phyloP scores from a whole-genome alignment of 1,140 invertebrate genomes.

The Ceratitis capitata region DNA sequence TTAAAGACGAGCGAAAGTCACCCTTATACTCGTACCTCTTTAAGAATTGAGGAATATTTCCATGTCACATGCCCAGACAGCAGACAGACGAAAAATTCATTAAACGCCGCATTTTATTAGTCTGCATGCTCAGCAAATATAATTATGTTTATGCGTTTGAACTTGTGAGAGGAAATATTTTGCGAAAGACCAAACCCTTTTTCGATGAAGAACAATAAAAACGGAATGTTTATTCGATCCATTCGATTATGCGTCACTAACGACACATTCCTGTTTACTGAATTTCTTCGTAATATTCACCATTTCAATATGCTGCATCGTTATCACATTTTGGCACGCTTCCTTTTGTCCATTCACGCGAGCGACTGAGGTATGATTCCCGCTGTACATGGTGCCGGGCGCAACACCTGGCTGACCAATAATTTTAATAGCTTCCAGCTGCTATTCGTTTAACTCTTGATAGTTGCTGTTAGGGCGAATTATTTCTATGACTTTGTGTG shows the following conservation, averaged over 20 bases:
- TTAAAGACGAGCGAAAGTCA: too few relatives aligned
- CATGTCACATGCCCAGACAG: slow-evolving; percentile 1
- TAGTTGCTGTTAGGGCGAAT: not conserved
- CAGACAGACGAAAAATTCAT: slow-evolving; percentile 1
- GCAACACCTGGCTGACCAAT: not conserved
- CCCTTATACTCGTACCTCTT: too few relatives aligned
- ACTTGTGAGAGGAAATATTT: not conserved
- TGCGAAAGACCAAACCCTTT: not conserved
- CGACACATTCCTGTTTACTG: not conserved
- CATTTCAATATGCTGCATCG: not conserved
- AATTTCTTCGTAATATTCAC: not conserved
- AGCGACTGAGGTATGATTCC: not conserved
- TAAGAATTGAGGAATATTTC: not conserved
- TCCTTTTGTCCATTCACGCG: not conserved
- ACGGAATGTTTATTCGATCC: not conserved
- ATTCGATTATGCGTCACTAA: not conserved
- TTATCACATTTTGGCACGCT: slow-evolving; percentile 29
- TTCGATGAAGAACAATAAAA: not conserved
- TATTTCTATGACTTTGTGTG: not conserved
- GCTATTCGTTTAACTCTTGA: slow-evolving; percentile 1
- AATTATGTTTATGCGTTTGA: not conserved
- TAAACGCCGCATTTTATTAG: not conserved
- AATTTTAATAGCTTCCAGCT: slow-evolving; percentile 12
- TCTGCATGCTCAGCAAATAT: not conserved
- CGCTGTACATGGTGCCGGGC: not conserved